phyloP scores from a whole-genome alignment of 2,888 invertebrate species.

The Trimorus sp. region DNA sequence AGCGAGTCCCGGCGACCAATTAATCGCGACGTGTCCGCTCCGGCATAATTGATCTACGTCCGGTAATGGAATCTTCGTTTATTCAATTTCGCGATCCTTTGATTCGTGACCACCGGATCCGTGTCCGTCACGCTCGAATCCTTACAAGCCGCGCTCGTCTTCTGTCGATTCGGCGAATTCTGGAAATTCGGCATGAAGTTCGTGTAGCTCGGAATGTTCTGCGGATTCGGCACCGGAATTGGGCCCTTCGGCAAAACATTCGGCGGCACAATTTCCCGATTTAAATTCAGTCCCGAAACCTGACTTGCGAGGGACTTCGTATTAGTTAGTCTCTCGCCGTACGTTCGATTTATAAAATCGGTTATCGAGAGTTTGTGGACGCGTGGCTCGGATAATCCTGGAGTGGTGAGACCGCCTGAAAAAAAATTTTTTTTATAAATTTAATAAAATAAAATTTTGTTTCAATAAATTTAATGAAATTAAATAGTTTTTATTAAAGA shows the following conservation, averaged over 20 bases:
- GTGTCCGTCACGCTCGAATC: constrained; percentile 59
- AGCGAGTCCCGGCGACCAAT: constrained; percentile 24
- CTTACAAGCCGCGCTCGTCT: constrained; percentile 66
- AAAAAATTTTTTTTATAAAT: too few species aligned
- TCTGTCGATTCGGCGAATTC: constrained; percentile 8
- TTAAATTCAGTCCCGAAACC: background rate
- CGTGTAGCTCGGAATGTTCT: too few species aligned
- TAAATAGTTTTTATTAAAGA: too few species aligned
- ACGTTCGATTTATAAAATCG: constrained; percentile 85
- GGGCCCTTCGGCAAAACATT: background rate
- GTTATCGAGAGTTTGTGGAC: constrained; percentile 67
- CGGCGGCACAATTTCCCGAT: background rate
- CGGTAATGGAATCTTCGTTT: constrained; percentile 44
- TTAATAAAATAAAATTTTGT: too few species aligned
- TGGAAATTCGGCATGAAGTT: too few species aligned
- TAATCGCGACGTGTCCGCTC: constrained; percentile 9
- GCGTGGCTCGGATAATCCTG: too few species aligned
- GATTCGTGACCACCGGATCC: constrained; percentile 41
- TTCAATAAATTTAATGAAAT: too few species aligned
- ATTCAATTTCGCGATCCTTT: constrained; percentile 42
- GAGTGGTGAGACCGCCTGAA: too few species aligned
- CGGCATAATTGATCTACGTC: background rate
- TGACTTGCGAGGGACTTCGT: background rate
- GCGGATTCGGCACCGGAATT: too few species aligned
- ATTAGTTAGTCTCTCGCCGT: constrained; percentile 79